Evolutionary conservation across 1,140 invertebrate species (phyloP).

Genomic region (Pentalonia nigronervosa): DNA sequence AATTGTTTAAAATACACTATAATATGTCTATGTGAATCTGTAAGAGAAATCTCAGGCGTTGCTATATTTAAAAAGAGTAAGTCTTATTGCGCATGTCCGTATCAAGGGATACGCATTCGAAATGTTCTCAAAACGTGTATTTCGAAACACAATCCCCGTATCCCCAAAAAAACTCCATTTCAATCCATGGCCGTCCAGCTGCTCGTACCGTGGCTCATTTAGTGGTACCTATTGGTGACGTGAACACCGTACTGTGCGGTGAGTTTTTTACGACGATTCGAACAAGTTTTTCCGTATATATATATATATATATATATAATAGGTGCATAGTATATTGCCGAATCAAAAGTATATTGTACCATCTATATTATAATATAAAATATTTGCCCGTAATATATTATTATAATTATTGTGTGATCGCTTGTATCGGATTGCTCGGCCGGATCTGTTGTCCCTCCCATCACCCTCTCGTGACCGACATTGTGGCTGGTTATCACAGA

Average conservation of each 20-base stretch:
- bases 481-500: not conserved
- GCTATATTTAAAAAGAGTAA: not conserved
- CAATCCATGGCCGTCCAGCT: not conserved
- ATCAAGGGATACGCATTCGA: too few relatives aligned
- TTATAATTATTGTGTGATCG: conserved; percentile 6
- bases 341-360: too few relatives aligned
- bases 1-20: not conserved
- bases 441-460: not conserved
- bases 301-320: too few relatives aligned
- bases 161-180: not conserved
- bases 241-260: not conserved
- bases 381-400: not conserved
- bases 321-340: too few relatives aligned
- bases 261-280: too few relatives aligned
- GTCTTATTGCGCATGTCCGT: too few relatives aligned
- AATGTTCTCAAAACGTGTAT: not conserved
- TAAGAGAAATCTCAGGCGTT: too few relatives aligned
- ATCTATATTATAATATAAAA: not conserved
- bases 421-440: not conserved
- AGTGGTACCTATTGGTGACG: not conserved
- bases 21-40: too few relatives aligned
- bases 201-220: not conserved
- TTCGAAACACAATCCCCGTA: not conserved
- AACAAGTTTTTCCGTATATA: not conserved
- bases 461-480: not conserved